Evolutionary conservation across 2,888 invertebrate genomes (phyloP).

Genomic region (Caenorhabditis sulstoni): DNA sequence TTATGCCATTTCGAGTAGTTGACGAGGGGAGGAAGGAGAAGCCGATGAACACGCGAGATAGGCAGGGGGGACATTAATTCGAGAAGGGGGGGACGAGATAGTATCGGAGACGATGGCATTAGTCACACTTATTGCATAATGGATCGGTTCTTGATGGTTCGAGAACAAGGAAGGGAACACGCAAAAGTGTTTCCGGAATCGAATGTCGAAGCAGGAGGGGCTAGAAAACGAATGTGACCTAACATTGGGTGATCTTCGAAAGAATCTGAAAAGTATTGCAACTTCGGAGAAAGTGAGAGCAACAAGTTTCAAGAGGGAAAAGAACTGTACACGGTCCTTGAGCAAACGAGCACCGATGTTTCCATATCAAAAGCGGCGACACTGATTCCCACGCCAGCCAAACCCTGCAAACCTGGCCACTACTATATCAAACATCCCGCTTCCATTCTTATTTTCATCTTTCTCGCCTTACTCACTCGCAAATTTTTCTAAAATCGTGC

Average conservation of each 20-base stretch:
- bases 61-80: conserved; percentile 50
- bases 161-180: conserved; percentile 7
- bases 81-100: conserved; percentile 37
- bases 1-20: conserved; percentile 54
- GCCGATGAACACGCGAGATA: conserved; percentile 46
- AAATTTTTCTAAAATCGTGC: conserved; percentile 13
- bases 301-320: too few relatives aligned
- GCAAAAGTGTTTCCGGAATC: conserved; percentile 36
- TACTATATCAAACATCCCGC: background rate
- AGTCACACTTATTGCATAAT: conserved; percentile 53
- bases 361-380: conserved; percentile 42
- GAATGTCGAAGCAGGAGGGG: conserved; percentile 1
- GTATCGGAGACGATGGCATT: conserved; percentile 40
- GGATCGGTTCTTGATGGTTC: conserved; percentile 10
- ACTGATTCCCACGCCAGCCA: background rate
- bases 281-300: too few relatives aligned
- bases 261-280: too few relatives aligned
- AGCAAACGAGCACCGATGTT: conserved; percentile 24
- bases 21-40: conserved; percentile 27
- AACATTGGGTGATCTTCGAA: too few relatives aligned
- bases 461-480: background rate
- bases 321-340: conserved; percentile 4
- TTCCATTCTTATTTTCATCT: background rate
- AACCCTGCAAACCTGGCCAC: background rate
- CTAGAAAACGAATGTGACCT: background rate